Evolutionary conservation across 2,797 vertebrate genomes (phyloP).

Genomic region (Delichon dasypus): DNA sequence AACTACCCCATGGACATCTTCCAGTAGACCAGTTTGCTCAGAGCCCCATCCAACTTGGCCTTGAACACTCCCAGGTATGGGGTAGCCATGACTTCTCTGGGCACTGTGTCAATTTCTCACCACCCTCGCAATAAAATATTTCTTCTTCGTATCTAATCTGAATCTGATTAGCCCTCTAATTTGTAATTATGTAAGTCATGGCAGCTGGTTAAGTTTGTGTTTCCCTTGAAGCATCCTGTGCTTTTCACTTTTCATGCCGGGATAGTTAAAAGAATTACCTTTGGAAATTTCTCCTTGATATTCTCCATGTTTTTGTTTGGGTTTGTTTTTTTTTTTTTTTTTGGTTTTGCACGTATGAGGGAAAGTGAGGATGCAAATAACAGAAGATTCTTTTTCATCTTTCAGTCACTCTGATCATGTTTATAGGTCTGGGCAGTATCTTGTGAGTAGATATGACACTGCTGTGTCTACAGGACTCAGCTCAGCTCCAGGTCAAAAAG

Average conservation of each 20-base stretch:
- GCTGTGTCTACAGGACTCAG: not conserved
- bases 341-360: not conserved
- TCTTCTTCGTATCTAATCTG: not conserved
- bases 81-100: not conserved
- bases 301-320: not conserved
- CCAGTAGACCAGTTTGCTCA: not conserved
- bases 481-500: not conserved
- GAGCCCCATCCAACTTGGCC: not conserved
- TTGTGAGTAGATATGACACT: not conserved
- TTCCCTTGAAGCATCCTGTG: not conserved
- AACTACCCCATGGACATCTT: not conserved
- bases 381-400: not conserved
- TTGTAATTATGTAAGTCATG: not conserved
- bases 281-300: not conserved
- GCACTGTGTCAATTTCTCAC: fast-evolving
- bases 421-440: not conserved
- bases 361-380: not conserved
- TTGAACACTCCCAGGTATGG: not conserved
- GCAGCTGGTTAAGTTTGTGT: not conserved
- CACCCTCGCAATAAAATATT: not conserved
- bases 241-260: not conserved
- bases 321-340: not conserved
- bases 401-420: not conserved
- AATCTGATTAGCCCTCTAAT: not conserved
- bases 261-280: not conserved